Evolutionary conservation across 2,113 vertebrate species (phyloP).

Genomic region (Ptychochromis oligacanthus): DNA sequence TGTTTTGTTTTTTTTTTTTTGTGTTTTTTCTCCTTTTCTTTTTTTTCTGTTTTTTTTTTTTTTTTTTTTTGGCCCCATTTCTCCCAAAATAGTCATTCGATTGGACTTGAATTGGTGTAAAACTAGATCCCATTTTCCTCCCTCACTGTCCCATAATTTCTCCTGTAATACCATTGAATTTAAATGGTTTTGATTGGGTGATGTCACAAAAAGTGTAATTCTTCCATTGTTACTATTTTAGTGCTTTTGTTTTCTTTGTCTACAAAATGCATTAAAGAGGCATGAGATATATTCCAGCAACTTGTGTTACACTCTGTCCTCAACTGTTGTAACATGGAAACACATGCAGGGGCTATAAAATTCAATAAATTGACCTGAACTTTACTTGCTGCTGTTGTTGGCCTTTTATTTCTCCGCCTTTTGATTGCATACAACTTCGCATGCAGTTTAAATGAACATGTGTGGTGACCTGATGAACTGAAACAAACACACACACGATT

Average conservation of each 20-base stretch:
- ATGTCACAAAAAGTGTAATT: background rate
- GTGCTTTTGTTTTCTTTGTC: conserved; percentile 2
- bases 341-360: conserved; percentile 57
- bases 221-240: background rate
- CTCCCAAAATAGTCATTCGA: background rate
- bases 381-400: background rate
- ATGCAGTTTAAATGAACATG: background rate
- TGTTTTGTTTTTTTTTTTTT: background rate
- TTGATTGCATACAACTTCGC: background rate
- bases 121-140: background rate
- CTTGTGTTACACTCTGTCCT: conserved; percentile 53
- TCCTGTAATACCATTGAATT: background rate
- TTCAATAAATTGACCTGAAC: conserved; percentile 76
- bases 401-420: background rate
- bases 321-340: conserved; percentile 66
- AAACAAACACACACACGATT: background rate
- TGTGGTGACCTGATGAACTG: background rate
- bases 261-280: conserved; percentile 1
- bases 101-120: conserved; percentile 2
- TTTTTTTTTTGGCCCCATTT: too few relatives aligned
- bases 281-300: conserved; percentile 5
- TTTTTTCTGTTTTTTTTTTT: too few relatives aligned
- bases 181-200: background rate
- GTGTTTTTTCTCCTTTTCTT: background rate
- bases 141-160: background rate